phyloP scores from a whole-genome alignment of 2,797 vertebrate species.

The Streptopelia turtur region DNA sequence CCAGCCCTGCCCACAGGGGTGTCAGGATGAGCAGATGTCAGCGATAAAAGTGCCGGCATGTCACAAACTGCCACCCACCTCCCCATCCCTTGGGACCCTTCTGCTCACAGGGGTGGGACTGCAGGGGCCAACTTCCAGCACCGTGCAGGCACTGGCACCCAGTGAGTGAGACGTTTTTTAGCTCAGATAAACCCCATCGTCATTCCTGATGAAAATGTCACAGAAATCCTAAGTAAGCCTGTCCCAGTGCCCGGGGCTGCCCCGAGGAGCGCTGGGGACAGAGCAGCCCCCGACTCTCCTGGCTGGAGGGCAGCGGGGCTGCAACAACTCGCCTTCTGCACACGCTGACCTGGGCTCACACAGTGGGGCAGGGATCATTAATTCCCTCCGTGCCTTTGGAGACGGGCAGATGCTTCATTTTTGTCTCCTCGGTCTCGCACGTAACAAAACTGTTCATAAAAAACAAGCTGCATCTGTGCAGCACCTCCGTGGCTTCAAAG shows the following conservation, averaged over 20 bases:
- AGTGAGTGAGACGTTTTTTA: fast-evolving
- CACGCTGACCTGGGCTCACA: not conserved
- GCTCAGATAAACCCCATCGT: not conserved
- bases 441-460: not conserved
- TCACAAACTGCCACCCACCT: not conserved
- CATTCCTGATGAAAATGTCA: not conserved
- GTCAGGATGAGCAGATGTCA: not conserved
- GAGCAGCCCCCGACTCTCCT: not conserved
- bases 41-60: not conserved
- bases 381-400: not conserved
- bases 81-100: not conserved
- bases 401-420: not conserved
- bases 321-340: not conserved
- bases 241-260: not conserved
- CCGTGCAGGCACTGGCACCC: not conserved
- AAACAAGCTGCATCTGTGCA: not conserved
- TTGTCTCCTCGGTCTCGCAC: not conserved
- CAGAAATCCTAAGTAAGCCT: not conserved
- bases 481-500: not conserved
- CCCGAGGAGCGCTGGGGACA: not conserved
- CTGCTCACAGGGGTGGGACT: not conserved
- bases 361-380: not conserved
- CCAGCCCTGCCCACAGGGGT: not conserved
- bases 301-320: not conserved
- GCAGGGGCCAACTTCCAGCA: not conserved